Conservation (phyloP, 2,113 vertebrate species). For the Mustela nigripes region DNA sequence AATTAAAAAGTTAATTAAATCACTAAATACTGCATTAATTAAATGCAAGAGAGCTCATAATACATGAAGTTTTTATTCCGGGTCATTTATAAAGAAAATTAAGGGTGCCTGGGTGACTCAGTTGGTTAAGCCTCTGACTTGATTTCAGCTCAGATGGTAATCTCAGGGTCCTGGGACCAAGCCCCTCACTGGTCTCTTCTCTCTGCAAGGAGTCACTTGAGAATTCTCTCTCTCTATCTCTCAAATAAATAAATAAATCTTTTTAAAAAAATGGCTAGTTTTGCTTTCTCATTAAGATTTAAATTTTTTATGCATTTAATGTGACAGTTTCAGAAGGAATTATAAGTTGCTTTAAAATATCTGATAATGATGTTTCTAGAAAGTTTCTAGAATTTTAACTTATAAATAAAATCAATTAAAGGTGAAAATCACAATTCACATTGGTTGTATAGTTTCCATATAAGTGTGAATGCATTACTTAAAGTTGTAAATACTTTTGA, state of each 20-base stretch:
- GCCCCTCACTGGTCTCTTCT: background rate
- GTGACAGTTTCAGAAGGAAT: background rate
- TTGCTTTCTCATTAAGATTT: conserved; percentile 2
- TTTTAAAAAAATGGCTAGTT: background rate
- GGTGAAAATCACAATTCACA: background rate
- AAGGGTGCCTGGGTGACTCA: background rate
- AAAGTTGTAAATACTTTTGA: background rate
- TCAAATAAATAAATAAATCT: background rate
- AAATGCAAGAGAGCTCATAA: background rate
- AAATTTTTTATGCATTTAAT: background rate
- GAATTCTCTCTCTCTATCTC: background rate
- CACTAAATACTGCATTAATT: background rate
- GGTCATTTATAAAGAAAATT: background rate
- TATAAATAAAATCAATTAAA: background rate
- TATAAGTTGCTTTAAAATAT: background rate
- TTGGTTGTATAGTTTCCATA: background rate
- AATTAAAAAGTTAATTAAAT: conserved; percentile 1
- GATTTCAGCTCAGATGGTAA: background rate
- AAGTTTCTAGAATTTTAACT: background rate
- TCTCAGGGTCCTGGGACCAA: background rate
- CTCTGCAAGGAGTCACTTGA: background rate
- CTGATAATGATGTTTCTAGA: background rate
- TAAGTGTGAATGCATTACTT: background rate
- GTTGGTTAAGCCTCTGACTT: background rate
- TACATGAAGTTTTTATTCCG: background rate